These are phyloP conservation scores for Anoplophora glabripennis DNA, from an alignment of 1,140 invertebrate genomes.

Conservation along the genomic window DNA sequence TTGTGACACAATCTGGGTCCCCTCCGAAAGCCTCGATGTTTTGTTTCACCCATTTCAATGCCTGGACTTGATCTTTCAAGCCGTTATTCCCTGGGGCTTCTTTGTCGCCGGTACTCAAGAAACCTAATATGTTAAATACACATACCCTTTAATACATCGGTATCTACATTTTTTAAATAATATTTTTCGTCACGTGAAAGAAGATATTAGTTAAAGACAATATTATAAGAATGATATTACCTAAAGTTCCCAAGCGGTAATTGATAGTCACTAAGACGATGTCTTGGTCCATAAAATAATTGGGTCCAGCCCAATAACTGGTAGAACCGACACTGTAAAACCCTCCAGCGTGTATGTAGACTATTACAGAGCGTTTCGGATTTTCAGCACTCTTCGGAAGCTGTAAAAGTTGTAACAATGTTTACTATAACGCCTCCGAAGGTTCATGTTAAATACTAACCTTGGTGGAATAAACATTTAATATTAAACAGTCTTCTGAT, in stretches of 20 bases:
- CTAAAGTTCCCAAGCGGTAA: constrained; percentile 56
- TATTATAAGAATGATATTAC: constrained; percentile 38
- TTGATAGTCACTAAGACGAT: constrained; percentile 60
- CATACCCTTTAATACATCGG: no score
- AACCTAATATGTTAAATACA: no score
- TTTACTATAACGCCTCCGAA: neutral
- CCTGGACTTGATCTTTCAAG: constrained; percentile 71
- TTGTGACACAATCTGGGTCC: constrained; percentile 67
- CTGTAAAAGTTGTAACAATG: constrained; percentile 15
- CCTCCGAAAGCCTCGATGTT: constrained; percentile 75
- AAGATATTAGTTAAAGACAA: no score
- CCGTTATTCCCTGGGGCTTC: constrained; percentile 69
- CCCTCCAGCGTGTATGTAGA: constrained; percentile 56
- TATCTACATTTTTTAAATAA: no score
- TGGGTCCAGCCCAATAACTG: constrained; percentile 43
- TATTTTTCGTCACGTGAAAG: no score
- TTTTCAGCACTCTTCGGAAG: constrained; percentile 29
- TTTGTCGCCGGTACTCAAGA: constrained; percentile 63
- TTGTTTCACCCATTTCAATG: constrained; percentile 68
- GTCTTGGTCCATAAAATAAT: constrained; percentile 55
- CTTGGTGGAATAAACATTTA: constrained; percentile 64
- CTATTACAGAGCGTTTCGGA: constrained; percentile 49
- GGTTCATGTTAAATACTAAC: constrained; percentile 19
- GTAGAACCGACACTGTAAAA: constrained; percentile 41
- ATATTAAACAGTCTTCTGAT: constrained; percentile 66